These are phyloP conservation scores for Silurus glanis DNA, from an alignment of 2,113 vertebrate species.

Conservation along the genomic window DNA sequence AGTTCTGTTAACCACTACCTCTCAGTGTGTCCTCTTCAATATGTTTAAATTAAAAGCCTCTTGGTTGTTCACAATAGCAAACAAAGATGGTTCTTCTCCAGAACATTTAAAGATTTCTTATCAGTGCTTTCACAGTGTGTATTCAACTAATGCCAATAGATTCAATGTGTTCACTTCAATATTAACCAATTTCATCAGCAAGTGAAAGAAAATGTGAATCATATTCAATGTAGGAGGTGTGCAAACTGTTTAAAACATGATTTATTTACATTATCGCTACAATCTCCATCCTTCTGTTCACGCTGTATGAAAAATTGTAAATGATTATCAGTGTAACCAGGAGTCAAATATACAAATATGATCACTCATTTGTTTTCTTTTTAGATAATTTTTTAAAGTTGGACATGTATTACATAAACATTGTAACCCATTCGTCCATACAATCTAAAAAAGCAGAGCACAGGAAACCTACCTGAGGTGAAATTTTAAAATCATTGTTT, in stretches of 20 bases:
- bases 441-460: conserved; percentile 40
- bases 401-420: conserved; percentile 22
- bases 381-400: conserved; percentile 23
- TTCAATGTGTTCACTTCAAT: background rate
- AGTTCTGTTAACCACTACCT: background rate
- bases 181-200: background rate
- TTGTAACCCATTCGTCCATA: conserved; percentile 64
- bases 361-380: conserved; percentile 1
- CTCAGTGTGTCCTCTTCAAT: background rate
- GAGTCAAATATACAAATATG: background rate
- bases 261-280: background rate
- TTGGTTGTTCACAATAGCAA: background rate
- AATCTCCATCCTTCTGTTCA: background rate
- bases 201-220: background rate
- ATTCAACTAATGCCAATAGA: no score
- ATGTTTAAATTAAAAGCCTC: background rate
- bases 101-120: background rate
- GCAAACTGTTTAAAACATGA: background rate
- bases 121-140: background rate
- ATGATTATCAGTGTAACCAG: background rate
- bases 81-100: background rate
- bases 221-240: background rate
- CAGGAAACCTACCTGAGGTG: conserved; percentile 23
- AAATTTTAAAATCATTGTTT: conserved; percentile 22
- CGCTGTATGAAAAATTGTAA: background rate